phyloP scores from a whole-genome alignment of 2,888 invertebrate genomes.

The Lottia scabra region DNA sequence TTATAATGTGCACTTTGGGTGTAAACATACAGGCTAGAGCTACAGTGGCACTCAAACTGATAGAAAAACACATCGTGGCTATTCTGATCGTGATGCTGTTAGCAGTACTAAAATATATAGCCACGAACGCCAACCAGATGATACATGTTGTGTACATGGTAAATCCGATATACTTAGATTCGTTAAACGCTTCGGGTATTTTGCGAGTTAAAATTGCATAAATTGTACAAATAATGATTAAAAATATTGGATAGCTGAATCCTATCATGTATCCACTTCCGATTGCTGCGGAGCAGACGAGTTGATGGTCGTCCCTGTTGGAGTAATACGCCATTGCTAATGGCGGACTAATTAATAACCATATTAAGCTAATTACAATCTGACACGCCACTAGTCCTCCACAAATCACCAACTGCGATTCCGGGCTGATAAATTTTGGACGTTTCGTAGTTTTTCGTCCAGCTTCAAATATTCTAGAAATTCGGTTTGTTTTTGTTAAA shows the following conservation, averaged over 20 bases:
- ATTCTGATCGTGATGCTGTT: conserved; percentile 82
- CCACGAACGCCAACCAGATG: conserved; percentile 71
- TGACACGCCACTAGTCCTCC: conserved; percentile 66
- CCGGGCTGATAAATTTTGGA: conserved; percentile 70
- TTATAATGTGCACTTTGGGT: conserved; percentile 92
- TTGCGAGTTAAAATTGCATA: conserved; percentile 70
- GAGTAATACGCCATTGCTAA: conserved; percentile 91
- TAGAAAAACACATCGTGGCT: conserved; percentile 95
- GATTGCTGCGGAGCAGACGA: conserved; percentile 83
- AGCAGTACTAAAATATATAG: conserved; percentile 75
- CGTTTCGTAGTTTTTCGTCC: conserved; percentile 69
- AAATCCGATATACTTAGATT: conserved; percentile 70
- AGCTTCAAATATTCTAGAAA: conserved; percentile 68
- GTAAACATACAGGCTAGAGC: conserved; percentile 93
- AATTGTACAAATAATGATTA: conserved; percentile 79
- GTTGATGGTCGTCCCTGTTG: conserved; percentile 89
- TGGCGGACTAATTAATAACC: conserved; percentile 93
- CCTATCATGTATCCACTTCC: conserved; percentile 69
- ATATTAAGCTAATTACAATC: conserved; percentile 84
- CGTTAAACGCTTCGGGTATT: conserved; percentile 71
- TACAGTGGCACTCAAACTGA: conserved; percentile 92
- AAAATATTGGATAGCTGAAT: conserved; percentile 88
- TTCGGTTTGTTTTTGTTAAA: conserved; percentile 70
- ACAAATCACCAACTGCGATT: conserved; percentile 70
- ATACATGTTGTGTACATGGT: conserved; percentile 95